Evolutionary conservation across 2,888 invertebrate genomes (phyloP), one percentile per base, ranked within the genome.

Genomic region (Apamea epomidion): DNA sequence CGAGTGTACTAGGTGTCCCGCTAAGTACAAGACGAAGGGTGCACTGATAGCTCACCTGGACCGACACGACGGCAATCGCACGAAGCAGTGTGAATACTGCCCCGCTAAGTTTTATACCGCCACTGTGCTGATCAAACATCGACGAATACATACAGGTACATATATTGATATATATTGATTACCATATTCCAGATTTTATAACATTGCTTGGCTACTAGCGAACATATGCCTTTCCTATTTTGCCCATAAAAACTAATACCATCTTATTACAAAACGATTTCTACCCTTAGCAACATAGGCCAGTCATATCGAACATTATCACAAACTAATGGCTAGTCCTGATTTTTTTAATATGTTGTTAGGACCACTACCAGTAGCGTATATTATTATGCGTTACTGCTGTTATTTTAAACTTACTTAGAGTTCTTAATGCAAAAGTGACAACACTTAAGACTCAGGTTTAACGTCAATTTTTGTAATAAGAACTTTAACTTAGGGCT

Each of bases 101-200:
- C 90, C 91, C 4, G 94, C 93, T 58, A 93, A 92, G 64, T 97
- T 97, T 87, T 96, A 93, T 84, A 92, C 94, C 2, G 76, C 78
- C 0, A 87, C 93, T 48, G 95, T 95, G 65, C 92, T 97, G 18
- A 93, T 94, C 74, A 94, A 96, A 82, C 97, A 97, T 89, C 92
- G 95, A 12, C 88, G 96, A 1, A 93, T 90, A 48, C 97, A 97
- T 82, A 97, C 97, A 65, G 97, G 97, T 95, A 87, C 0, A 64
- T 29, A 70, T 48, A 48, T 48, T 16, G 45, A 14, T 7, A 42
- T 10, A n/a, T 32, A 48, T 10, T 51, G 25, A 60, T 29, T 54
- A 37, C 21, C 42, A 16, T 68, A 70, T 21, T 54, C 8, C 32
- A 18, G 58, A 42, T 10, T 21, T 37, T 54, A 45, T 42, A n/a